These are phyloP conservation scores for Ara ararauna DNA, from an alignment of 2,797 vertebrate species.

Conservation along the genomic window DNA sequence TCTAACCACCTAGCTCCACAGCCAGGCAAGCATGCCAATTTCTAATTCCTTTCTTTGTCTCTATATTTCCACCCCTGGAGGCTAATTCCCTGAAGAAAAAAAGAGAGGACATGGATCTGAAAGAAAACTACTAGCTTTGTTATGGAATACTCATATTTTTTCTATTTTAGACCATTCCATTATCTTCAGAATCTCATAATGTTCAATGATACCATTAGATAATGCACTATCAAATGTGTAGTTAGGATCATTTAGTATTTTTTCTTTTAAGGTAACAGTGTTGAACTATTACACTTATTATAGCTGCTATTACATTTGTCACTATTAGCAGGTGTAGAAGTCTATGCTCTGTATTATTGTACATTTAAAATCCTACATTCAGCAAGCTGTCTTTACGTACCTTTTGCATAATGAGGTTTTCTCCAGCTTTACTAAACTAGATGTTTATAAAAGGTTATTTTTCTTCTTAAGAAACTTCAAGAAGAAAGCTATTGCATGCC, in stretches of 20 bases:
- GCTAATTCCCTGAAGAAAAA: not conserved
- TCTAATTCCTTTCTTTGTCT: not conserved
- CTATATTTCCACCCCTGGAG: not conserved
- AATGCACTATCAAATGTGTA: not conserved
- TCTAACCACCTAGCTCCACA: not conserved
- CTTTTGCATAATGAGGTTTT: not conserved
- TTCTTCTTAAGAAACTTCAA: not conserved
- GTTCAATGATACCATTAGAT: not conserved
- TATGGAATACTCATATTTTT: not conserved
- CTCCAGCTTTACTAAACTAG: not conserved
- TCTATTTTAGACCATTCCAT: not conserved
- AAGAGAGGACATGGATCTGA: not conserved
- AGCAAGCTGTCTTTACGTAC: not conserved
- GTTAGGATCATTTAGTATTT: not conserved
- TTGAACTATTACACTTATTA: not conserved
- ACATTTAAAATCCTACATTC: not conserved
- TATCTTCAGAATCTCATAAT: not conserved
- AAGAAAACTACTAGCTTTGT: not conserved
- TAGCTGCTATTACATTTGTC: not conserved
- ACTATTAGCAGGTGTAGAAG: not conserved
- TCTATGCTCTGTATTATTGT: not conserved
- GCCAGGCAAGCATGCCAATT: not conserved
- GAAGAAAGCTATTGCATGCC: not conserved
- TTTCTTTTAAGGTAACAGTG: not conserved
- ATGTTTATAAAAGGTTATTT: not conserved